Evolutionary conservation across 2,888 invertebrate genomes (phyloP).

Genomic region (Serrognathus titanus): DNA sequence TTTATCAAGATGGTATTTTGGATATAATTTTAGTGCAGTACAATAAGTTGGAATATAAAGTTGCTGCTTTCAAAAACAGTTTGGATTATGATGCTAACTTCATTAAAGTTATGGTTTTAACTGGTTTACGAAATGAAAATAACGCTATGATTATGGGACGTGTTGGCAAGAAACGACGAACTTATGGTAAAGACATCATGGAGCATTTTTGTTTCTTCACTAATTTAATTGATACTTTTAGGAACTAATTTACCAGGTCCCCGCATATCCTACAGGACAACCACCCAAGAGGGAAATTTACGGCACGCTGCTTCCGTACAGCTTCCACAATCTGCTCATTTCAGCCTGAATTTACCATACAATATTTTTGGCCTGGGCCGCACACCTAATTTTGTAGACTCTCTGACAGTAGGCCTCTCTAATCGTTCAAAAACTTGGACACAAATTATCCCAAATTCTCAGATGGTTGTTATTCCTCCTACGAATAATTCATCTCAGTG

Average conservation of each 20-base stretch:
- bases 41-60: constrained; percentile 52
- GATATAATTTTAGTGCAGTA: constrained; percentile 72
- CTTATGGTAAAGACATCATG: constrained; percentile 60
- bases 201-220: not conserved
- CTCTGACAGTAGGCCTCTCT: constrained; percentile 75
- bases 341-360: constrained; percentile 91
- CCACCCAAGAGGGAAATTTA: constrained; percentile 80
- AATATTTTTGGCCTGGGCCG: constrained; percentile 96
- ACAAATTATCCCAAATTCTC: constrained; percentile 96
- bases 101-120: constrained; percentile 90
- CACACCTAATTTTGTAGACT: constrained; percentile 96
- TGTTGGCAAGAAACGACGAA: constrained; percentile 71
- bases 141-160: constrained; percentile 70
- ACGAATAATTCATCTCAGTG: constrained; percentile 76
- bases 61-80: constrained; percentile 81
- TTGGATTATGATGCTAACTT: constrained; percentile 94
- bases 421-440: constrained; percentile 73
- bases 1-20: constrained; percentile 90
- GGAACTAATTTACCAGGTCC: constrained; percentile 90
- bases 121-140: constrained; percentile 71
- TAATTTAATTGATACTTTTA: constrained; percentile 24
- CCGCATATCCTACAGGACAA: constrained; percentile 79
- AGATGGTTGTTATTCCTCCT: constrained; percentile 91
- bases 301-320: constrained; percentile 83
- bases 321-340: constrained; percentile 87